phyloP scores from a whole-genome alignment of 2,797 vertebrate species.

The Anguilla pacifica region DNA sequence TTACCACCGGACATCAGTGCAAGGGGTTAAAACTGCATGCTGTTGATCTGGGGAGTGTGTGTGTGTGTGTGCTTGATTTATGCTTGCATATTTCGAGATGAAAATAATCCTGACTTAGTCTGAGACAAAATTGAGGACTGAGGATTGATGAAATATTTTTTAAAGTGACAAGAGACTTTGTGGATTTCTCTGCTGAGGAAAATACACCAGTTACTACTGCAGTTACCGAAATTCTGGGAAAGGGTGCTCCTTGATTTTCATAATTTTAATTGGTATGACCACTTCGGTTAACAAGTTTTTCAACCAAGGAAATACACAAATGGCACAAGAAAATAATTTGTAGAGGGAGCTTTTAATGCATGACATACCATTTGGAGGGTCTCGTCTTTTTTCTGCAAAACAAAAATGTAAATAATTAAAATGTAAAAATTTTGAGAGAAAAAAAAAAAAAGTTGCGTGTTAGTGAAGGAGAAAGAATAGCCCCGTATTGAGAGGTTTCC shows the following conservation, averaged over 20 bases:
- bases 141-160: not conserved
- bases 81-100: not conserved
- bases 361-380: slow-evolving; percentile 86
- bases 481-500: not conserved
- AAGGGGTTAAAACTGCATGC: slow-evolving; percentile 4
- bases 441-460: not conserved
- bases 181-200: not conserved
- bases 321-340: not conserved
- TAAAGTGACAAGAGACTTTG: not conserved
- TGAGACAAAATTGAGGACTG: not conserved
- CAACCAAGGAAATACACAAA: not conserved
- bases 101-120: slow-evolving; percentile 3
- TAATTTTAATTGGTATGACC: not conserved
- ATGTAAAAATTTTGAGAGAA: slow-evolving; percentile 30
- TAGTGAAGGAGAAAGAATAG: slow-evolving; percentile 36
- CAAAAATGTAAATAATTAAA: slow-evolving; percentile 64
- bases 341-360: not conserved
- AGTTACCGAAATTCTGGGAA: not conserved
- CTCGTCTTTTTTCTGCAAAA: slow-evolving; percentile 89
- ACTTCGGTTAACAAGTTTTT: not conserved
- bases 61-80: not conserved
- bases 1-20: slow-evolving; percentile 48
- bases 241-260: not conserved
- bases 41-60: slow-evolving; percentile 20
- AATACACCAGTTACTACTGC: not conserved